Evolutionary conservation across 2,888 invertebrate genomes (phyloP).

Genomic region (Coenonympha arcania): DNA sequence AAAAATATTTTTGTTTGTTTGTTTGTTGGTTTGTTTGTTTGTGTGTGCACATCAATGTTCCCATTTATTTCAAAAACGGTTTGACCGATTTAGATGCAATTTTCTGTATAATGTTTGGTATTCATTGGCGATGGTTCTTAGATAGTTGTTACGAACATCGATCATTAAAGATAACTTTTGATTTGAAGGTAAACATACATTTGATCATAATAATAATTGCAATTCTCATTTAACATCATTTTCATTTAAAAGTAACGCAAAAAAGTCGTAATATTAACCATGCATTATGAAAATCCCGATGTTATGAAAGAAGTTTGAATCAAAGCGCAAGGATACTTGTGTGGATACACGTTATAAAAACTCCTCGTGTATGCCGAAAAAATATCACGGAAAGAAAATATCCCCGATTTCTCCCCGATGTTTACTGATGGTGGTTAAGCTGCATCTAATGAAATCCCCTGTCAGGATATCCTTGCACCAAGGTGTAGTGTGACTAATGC

Average conservation of each 20-base stretch:
- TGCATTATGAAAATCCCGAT: neutral
- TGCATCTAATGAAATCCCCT: slow-evolving; percentile 74
- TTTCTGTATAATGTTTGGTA: too few species aligned
- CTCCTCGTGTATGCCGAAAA: slow-evolving; percentile 54
- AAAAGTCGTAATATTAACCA: neutral
- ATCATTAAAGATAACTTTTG: too few species aligned
- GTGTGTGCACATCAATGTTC: too few species aligned
- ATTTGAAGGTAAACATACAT: too few species aligned
- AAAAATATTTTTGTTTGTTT: too few species aligned
- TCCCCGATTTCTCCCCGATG: slow-evolving; percentile 65
- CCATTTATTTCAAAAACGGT: too few species aligned
- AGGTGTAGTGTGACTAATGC: slow-evolving; percentile 36
- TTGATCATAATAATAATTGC: too few species aligned
- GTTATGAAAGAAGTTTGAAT: neutral
- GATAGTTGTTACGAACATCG: too few species aligned
- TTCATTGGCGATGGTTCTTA: too few species aligned
- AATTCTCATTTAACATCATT: too few species aligned
- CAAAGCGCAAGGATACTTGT: neutral
- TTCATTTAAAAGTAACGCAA: neutral
- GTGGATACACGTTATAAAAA: slow-evolving; percentile 31
- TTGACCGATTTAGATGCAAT: too few species aligned
- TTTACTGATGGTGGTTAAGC: slow-evolving; percentile 69
- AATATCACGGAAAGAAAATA: slow-evolving; percentile 60
- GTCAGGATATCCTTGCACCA: slow-evolving; percentile 66
- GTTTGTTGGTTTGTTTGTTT: too few species aligned